A percentile compares a stretch with the other conserved stretches of the same genome.
Conservation (phyloP, 2,113 vertebrate species). For the Melanotaenia duboulayi region DNA sequence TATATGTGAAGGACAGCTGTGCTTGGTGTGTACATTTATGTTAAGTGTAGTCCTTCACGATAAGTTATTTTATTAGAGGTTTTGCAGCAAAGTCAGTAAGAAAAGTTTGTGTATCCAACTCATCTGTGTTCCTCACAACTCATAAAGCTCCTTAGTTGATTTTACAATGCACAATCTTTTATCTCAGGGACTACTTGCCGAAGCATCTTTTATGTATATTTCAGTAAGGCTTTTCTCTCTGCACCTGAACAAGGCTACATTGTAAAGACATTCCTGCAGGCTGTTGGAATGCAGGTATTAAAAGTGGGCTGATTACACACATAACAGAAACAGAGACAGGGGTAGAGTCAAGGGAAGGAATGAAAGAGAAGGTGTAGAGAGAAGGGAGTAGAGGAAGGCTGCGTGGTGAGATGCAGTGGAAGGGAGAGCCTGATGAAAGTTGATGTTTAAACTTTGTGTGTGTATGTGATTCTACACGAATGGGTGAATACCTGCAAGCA, state of each 20-base stretch:
- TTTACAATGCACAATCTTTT: neutral
- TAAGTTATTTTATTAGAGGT: neutral
- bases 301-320: slow-evolving; percentile 74
- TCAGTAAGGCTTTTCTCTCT: slow-evolving; percentile 45
- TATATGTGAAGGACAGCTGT: neutral
- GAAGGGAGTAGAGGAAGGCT: slow-evolving; percentile 49
- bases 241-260: slow-evolving; percentile 80
- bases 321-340: slow-evolving; percentile 10
- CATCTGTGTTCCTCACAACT: neutral
- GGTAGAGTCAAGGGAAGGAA: slow-evolving; percentile 15
- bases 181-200: slow-evolving; percentile 25
- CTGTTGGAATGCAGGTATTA: slow-evolving; percentile 85
- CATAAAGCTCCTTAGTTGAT: neutral
- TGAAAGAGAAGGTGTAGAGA: slow-evolving; percentile 50
- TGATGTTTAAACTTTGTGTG: slow-evolving; percentile 40
- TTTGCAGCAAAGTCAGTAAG: slow-evolving; percentile 1
- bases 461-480: neutral
- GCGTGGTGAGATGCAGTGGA: slow-evolving; percentile 32
- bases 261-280: slow-evolving; percentile 82
- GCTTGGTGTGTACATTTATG: neutral
- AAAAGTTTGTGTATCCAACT: slow-evolving; percentile 24
- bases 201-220: slow-evolving; percentile 43
- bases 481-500: slow-evolving; percentile 4
- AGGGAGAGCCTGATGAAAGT: slow-evolving; percentile 37
- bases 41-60: neutral